Evolutionary conservation across 2,888 invertebrate genomes (phyloP).

Genomic region (Sinhomidia bicolor): DNA sequence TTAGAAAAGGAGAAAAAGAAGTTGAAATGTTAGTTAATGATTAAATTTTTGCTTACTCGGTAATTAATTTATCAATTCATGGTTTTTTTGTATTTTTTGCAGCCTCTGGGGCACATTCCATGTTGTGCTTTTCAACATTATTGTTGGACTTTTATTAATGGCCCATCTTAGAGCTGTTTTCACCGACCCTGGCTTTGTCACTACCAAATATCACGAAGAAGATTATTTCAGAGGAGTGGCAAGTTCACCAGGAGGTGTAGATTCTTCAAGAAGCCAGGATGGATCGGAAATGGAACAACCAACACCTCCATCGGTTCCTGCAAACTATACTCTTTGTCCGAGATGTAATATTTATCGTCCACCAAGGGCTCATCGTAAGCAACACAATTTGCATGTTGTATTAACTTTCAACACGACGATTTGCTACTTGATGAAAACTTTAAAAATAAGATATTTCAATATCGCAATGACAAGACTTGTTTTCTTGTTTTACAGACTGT

Average conservation of each 20-base stretch:
- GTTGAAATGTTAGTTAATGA: background rate
- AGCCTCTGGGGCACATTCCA: constrained; percentile 93
- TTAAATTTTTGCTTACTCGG: background rate
- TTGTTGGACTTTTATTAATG: constrained; percentile 84
- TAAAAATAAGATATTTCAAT: constrained; percentile 83
- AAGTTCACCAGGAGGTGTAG: background rate
- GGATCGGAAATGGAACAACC: constrained; percentile 27
- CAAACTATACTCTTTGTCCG: constrained; percentile 89
- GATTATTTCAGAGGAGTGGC: constrained; percentile 57
- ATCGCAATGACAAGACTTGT: constrained; percentile 83
- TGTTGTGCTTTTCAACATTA: constrained; percentile 89
- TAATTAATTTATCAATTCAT: background rate
- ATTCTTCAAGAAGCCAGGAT: constrained; percentile 8
- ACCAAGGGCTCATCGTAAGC: constrained; percentile 88
- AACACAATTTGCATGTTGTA: too few relatives aligned
- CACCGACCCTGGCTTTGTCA: constrained; percentile 94
- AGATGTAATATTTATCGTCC: constrained; percentile 92
- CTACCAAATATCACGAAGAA: constrained; percentile 88
- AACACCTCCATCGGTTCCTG: constrained; percentile 46
- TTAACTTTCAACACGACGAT: background rate
- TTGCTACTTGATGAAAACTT: too few relatives aligned
- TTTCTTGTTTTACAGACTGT: constrained; percentile 84
- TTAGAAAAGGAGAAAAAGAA: background rate
- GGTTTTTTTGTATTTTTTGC: constrained; percentile 80
- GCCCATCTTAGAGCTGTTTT: constrained; percentile 90